These are phyloP conservation scores for Telmatochromis sp. DNA, from an alignment of 2,113 vertebrate species.

Conservation along the genomic window DNA sequence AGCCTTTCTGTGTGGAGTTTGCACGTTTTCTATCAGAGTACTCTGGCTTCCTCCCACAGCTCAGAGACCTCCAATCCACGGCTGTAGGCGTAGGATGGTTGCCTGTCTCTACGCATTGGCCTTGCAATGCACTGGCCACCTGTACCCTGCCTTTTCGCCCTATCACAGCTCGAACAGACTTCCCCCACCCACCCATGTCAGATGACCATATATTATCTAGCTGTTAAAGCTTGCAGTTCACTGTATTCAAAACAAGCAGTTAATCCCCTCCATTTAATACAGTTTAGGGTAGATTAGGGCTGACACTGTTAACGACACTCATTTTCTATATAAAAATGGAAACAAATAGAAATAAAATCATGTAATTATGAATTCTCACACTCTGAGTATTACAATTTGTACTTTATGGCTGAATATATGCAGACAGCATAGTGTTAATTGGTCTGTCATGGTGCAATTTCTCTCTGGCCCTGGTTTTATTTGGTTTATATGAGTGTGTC, in stretches of 20 bases:
- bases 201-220: not conserved
- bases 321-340: not conserved
- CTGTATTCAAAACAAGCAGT: not conserved
- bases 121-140: not conserved
- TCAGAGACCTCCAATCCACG: not conserved
- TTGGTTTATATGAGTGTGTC: conserved; percentile 47
- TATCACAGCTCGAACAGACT: not conserved
- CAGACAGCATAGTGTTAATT: conserved; percentile 53
- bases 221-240: not conserved
- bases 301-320: not conserved
- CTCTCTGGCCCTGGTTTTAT: conserved; percentile 50
- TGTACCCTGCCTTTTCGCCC: not conserved
- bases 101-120: not conserved
- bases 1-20: not conserved
- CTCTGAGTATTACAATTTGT: not conserved
- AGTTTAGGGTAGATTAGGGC: conserved; percentile 18
- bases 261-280: conserved; percentile 23
- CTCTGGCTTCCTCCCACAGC: not conserved
- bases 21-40: not conserved
- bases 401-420: conserved; percentile 27
- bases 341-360: conserved; percentile 22
- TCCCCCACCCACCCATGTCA: not conserved
- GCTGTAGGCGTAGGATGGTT: not conserved
- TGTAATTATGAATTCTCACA: conserved; percentile 8
- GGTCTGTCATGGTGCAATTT: conserved; percentile 49